A percentile compares a stretch with the other conserved stretches of the same genome.
These are phyloP conservation scores for Ameiurus melas DNA, from an alignment of 2,113 vertebrate species.

Conservation along the genomic window DNA sequence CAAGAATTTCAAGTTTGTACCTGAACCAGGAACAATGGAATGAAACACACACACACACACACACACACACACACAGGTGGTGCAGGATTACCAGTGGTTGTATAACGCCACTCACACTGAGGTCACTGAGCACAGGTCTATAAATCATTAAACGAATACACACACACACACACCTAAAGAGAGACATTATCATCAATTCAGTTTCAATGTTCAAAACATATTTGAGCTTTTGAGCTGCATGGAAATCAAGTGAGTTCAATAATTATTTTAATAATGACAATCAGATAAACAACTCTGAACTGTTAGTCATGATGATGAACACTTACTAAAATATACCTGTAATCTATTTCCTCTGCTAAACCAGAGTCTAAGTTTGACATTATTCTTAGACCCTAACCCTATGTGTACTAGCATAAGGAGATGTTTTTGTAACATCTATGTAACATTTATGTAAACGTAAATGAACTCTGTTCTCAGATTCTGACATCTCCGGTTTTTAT, in stretches of 20 bases:
- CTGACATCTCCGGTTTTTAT: background rate
- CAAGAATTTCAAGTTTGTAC: background rate
- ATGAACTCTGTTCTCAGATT: background rate
- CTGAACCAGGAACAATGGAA: conserved; percentile 4
- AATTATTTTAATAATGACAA: background rate
- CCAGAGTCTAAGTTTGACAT: background rate
- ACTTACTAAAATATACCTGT: background rate
- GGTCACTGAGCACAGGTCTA: conserved; percentile 31
- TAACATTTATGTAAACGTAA: too few species aligned
- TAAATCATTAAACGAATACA: conserved; percentile 9
- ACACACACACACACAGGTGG: background rate
- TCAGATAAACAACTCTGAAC: background rate
- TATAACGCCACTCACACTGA: conserved; percentile 11
- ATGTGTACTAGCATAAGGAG: background rate
- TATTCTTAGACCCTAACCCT: background rate
- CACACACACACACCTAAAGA: conserved; percentile 3
- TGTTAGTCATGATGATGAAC: background rate
- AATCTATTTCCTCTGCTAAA: background rate
- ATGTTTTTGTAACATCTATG: too few species aligned
- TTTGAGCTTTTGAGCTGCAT: background rate
- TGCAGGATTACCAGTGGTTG: conserved; percentile 14
- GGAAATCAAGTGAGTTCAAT: background rate
- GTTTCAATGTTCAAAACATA: background rate
- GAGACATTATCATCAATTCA: background rate
- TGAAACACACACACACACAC: background rate